phyloP scores from a whole-genome alignment of 2,888 invertebrate genomes.

The Chromoteleia sp. region DNA sequence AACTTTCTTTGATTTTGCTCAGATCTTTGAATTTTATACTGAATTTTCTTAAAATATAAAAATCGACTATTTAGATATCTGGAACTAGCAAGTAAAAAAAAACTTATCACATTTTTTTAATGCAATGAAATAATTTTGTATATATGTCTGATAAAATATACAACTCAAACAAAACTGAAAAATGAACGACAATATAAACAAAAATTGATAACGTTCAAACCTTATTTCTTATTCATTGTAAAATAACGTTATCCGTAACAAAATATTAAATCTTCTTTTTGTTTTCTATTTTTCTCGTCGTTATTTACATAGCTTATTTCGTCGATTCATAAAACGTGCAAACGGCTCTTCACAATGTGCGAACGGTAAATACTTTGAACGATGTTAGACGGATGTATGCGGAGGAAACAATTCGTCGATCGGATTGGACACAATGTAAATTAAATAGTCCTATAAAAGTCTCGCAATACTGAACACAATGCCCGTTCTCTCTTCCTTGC shows the following conservation, averaged over 20 bases:
- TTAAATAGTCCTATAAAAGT: conserved; percentile 41
- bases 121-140: not conserved
- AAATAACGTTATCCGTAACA: not conserved
- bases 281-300: not conserved
- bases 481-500: not conserved
- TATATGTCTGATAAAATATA: too few relatives aligned
- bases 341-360: conserved; percentile 6
- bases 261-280: conserved; percentile 6
- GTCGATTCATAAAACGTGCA: not conserved
- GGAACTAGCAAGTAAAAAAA: too few relatives aligned
- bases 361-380: conserved; percentile 20
- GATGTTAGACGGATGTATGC: conserved; percentile 1
- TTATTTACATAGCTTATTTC: conserved; percentile 10
- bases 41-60: too few relatives aligned
- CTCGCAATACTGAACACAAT: conserved; percentile 57
- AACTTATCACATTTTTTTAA: not conserved
- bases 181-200: too few relatives aligned
- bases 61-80: too few relatives aligned
- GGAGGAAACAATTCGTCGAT: conserved; percentile 13
- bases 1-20: too few relatives aligned
- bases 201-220: not conserved
- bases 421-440: conserved; percentile 18
- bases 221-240: not conserved
- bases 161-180: too few relatives aligned
- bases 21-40: too few relatives aligned